Evolutionary conservation across 2,113 vertebrate genomes (phyloP).

Genomic region (Thalassoma bifasciatum): DNA sequence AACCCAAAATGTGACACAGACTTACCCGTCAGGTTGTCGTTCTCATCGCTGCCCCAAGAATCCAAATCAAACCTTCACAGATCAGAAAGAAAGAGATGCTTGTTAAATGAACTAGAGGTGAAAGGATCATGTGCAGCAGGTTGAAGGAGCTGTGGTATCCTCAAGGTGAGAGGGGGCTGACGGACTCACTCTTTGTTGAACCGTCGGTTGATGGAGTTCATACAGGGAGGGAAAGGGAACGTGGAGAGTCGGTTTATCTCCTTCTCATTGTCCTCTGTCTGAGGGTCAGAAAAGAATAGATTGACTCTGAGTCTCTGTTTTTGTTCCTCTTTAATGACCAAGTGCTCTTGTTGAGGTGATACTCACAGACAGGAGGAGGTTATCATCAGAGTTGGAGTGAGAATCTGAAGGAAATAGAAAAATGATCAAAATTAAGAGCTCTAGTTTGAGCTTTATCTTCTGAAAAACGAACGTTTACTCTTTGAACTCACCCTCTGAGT

Average conservation of each 20-base stretch:
- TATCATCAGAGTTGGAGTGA: conserved; percentile 80
- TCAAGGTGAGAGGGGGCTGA: neutral
- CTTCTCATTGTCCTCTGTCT: conserved; percentile 86
- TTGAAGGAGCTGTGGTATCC: too few relatives aligned
- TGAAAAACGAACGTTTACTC: neutral
- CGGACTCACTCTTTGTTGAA: conserved; percentile 78
- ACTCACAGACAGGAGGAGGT: conserved; percentile 74
- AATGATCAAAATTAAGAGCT: too few relatives aligned
- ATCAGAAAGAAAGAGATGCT: neutral
- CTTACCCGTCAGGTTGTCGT: conserved; percentile 75
- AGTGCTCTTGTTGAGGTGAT: neutral
- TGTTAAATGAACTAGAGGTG: neutral
- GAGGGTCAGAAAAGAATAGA: neutral
- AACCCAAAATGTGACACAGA: too few relatives aligned
- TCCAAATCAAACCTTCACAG: conserved; percentile 80
- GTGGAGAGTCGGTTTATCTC: conserved; percentile 95
- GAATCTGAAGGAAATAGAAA: conserved; percentile 59
- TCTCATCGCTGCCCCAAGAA: conserved; percentile 83
- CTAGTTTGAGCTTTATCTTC: neutral
- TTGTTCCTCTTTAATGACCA: neutral
- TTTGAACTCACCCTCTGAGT: conserved; percentile 69
- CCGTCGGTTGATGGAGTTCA: conserved; percentile 90
- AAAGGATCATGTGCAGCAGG: neutral
- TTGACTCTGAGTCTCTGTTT: neutral
- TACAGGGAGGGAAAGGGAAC: conserved; percentile 92